These are phyloP conservation scores for Hyalella azteca DNA, from an alignment of 2,888 invertebrate species.

Conservation along the genomic window DNA sequence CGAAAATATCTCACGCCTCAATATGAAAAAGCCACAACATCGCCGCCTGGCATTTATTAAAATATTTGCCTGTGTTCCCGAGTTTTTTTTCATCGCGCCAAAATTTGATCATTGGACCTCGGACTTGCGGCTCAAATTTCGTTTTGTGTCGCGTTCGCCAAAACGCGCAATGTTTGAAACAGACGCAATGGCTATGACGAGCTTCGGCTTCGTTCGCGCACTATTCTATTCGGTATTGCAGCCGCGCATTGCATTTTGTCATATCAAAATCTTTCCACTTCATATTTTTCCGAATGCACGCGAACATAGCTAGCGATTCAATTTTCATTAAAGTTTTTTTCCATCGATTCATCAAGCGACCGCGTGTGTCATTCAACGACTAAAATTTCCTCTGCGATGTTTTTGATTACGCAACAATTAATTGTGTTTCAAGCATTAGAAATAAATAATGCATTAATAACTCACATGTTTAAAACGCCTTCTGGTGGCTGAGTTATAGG, in stretches of 20 bases:
- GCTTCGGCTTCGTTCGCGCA: neutral
- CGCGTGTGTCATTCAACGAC: too few species aligned
- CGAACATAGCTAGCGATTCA: too few species aligned
- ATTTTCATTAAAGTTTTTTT: too few species aligned
- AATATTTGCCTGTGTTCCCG: constrained; percentile 13
- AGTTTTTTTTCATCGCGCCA: constrained; percentile 7
- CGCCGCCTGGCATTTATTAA: constrained; percentile 30
- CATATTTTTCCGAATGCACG: too few species aligned
- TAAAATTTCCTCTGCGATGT: neutral
- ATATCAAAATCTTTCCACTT: too few species aligned
- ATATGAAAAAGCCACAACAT: constrained; percentile 21
- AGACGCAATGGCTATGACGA: neutral
- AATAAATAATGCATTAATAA: too few species aligned
- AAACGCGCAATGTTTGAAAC: neutral
- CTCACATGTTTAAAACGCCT: too few species aligned
- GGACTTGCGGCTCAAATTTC: constrained; percentile 23
- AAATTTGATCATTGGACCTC: constrained; percentile 30
- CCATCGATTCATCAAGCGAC: too few species aligned
- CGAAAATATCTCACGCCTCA: constrained; percentile 18
- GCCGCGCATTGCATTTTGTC: neutral
- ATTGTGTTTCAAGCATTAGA: too few species aligned
- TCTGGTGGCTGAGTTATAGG: too few species aligned
- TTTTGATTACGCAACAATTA: neutral
- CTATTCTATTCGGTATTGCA: neutral
- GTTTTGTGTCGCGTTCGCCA: neutral